Percentiles rank a stretch among this genome's conserved stretches.
Evolutionary conservation across 2,888 invertebrate species (phyloP).

Genomic region (Eulithis testata): DNA sequence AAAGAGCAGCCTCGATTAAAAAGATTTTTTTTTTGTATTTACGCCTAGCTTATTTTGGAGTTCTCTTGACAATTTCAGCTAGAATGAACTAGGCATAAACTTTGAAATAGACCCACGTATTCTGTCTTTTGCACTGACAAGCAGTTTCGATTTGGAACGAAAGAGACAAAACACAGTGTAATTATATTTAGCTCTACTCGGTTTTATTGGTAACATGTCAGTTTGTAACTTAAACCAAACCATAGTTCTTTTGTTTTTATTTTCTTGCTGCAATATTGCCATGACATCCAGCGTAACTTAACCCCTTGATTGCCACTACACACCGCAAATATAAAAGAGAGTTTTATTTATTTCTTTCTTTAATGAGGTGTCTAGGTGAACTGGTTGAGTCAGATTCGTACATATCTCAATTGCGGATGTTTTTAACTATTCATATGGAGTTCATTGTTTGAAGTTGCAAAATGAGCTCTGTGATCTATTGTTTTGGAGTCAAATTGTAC

Average conservation of each 20-base stretch:
- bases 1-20: too few species aligned
- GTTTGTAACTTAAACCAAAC: slow-evolving; percentile 43
- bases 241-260: slow-evolving; percentile 61
- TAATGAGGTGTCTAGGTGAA: slow-evolving; percentile 52
- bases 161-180: too few species aligned
- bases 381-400: slow-evolving; percentile 49
- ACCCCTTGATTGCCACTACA: slow-evolving; percentile 55
- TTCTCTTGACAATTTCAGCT: too few species aligned
- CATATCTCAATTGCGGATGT: slow-evolving; percentile 51
- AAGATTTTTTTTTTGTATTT: too few species aligned
- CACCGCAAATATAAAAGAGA: slow-evolving; percentile 47
- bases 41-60: too few species aligned
- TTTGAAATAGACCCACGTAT: too few species aligned
- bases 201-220: neutral
- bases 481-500: slow-evolving; percentile 33
- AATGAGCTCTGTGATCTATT: slow-evolving; percentile 30
- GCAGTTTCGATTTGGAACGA: too few species aligned
- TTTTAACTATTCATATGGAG: slow-evolving; percentile 50
- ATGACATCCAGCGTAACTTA: slow-evolving; percentile 66
- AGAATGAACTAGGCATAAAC: too few species aligned
- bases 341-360: slow-evolving; percentile 49
- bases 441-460: slow-evolving; percentile 42
- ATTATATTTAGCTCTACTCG: too few species aligned
- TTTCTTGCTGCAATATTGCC: slow-evolving; percentile 68
- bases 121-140: too few species aligned